A percentile compares a stretch with the other conserved stretches of the same genome.
These are phyloP conservation scores for Poeciliopsis occidentalis DNA, from an alignment of 2,113 vertebrate species.

Conservation along the genomic window DNA sequence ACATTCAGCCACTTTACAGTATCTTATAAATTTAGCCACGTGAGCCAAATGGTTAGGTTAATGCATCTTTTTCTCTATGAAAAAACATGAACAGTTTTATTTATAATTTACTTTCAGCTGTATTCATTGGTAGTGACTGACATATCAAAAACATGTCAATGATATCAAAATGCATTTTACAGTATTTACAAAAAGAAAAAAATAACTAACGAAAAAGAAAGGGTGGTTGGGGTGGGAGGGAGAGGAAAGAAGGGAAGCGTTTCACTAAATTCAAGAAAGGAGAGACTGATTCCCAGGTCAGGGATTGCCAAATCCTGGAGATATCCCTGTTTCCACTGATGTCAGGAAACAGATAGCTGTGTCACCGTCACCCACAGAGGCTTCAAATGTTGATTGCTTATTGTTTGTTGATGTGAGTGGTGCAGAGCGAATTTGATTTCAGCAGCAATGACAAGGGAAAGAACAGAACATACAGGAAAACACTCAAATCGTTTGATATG, in stretches of 20 bases:
- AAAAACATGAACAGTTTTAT: slow-evolving; percentile 80
- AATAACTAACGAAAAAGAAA: slow-evolving; percentile 29
- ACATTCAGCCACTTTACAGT: slow-evolving; percentile 52
- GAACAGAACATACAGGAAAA: slow-evolving; percentile 32
- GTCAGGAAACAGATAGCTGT: slow-evolving; percentile 57
- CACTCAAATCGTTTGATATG: slow-evolving; percentile 52
- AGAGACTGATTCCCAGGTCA: slow-evolving; percentile 46
- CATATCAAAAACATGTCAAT: slow-evolving; percentile 86
- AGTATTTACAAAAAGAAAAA: slow-evolving; percentile 80
- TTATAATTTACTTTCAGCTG: slow-evolving; percentile 83
- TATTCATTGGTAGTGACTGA: slow-evolving; percentile 85
- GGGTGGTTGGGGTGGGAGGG: background rate
- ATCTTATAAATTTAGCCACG: slow-evolving; percentile 58
- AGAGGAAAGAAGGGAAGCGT: slow-evolving; percentile 47
- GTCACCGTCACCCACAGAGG: slow-evolving; percentile 48
- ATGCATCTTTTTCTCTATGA: slow-evolving; percentile 75
- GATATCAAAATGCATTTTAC: slow-evolving; percentile 87
- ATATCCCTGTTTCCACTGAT: slow-evolving; percentile 57
- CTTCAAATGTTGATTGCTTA: slow-evolving; percentile 47
- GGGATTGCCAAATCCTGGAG: slow-evolving; percentile 52
- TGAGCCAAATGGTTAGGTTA: slow-evolving; percentile 68
- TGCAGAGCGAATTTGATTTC: slow-evolving; percentile 21
- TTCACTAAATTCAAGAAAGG: slow-evolving; percentile 53
- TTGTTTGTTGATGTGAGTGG: slow-evolving; percentile 32
- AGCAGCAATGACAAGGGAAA: slow-evolving; percentile 43